Percentiles rank a stretch among this genome's conserved stretches.
Evolutionary conservation across 2,888 invertebrate genomes (phyloP).

Genomic region (Sarcophaga rosellei): DNA sequence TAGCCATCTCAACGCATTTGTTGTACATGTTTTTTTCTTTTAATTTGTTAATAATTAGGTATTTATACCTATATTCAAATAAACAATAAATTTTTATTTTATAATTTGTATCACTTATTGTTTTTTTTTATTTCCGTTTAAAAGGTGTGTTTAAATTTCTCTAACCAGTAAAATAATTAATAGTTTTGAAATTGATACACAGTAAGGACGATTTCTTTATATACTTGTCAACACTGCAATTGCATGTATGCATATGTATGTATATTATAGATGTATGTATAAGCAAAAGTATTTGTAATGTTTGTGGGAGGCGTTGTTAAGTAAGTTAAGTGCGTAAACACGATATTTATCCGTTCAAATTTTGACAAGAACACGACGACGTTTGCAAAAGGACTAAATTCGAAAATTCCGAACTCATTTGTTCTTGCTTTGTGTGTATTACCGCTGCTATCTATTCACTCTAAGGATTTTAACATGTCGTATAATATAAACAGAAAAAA

Average conservation of each 20-base stretch:
- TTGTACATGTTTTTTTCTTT: background rate
- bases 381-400: slow-evolving; percentile 79
- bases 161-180: background rate
- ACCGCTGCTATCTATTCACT: slow-evolving; percentile 50
- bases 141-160: background rate
- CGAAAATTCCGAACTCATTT: slow-evolving; percentile 69
- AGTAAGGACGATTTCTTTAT: background rate
- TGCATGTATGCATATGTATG: slow-evolving; percentile 25
- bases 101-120: background rate
- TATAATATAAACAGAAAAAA: slow-evolving; percentile 46
- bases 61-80: no score
- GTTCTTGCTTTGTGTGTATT: slow-evolving; percentile 66
- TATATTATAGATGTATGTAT: background rate
- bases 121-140: background rate
- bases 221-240: slow-evolving; percentile 26
- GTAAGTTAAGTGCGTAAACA: slow-evolving; percentile 49
- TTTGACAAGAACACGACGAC: slow-evolving; percentile 76
- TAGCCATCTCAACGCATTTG: background rate
- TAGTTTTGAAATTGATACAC: background rate
- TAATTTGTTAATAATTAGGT: background rate
- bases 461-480: slow-evolving; percentile 68
- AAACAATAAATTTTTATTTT: background rate
- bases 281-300: slow-evolving; percentile 23
- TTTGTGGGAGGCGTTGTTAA: slow-evolving; percentile 59
- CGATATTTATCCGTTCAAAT: slow-evolving; percentile 63